phyloP scores from a whole-genome alignment of 2,797 vertebrate species.

The Ibycter americanus region DNA sequence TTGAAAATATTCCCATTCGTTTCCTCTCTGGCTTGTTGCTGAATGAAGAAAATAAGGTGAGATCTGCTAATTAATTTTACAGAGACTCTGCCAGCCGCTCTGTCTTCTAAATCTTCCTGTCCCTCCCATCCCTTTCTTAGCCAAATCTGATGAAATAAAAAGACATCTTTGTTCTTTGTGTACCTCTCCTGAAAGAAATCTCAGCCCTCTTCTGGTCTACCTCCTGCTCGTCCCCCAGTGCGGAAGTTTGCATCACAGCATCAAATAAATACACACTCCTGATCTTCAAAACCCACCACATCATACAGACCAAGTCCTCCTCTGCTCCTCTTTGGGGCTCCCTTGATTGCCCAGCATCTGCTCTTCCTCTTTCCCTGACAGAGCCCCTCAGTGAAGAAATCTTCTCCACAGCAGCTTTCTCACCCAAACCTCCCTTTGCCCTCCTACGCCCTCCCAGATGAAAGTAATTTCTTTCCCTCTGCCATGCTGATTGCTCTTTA shows the following conservation, averaged over 20 bases:
- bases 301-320: neutral
- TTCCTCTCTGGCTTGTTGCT: neutral
- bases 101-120: neutral
- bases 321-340: neutral
- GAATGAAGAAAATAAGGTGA: neutral
- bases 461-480: neutral
- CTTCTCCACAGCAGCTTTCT: neutral
- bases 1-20: neutral
- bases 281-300: neutral
- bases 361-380: neutral
- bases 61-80: neutral
- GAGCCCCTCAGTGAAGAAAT: neutral
- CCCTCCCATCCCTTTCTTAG: neutral
- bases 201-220: neutral
- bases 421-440: neutral
- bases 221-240: neutral
- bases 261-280: neutral
- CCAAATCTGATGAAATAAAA: neutral
- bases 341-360: neutral
- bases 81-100: neutral
- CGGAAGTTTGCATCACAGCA: neutral
- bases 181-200: neutral
- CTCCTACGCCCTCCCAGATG: neutral
- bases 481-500: neutral
- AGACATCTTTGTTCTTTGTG: neutral